A percentile compares a stretch with the other conserved stretches of the same genome.
Conservation (phyloP, 2,797 vertebrate genomes). For the Scleropages formosus region DNA sequence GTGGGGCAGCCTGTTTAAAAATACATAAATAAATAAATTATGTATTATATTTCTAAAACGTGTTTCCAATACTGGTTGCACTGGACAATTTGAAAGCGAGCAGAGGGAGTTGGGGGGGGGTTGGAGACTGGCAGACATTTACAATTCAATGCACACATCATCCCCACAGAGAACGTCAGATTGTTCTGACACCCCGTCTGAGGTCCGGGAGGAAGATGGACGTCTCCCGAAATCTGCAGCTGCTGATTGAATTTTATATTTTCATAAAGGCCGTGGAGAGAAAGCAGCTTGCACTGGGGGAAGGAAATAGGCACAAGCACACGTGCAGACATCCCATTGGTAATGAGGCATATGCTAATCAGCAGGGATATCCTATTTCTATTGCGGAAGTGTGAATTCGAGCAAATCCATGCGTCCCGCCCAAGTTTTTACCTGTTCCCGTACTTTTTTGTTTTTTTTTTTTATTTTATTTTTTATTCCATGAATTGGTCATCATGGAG, state of each 20-base stretch:
- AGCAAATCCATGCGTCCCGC: not conserved
- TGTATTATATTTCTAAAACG: conserved; percentile 4
- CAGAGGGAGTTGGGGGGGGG: conserved; percentile 44
- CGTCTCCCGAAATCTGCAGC: conserved; percentile 53
- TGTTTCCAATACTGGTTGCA: not conserved
- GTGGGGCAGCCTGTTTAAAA: not conserved
- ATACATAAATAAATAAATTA: conserved; percentile 21
- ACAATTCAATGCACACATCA: conserved; percentile 25
- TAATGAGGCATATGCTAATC: conserved; percentile 15
- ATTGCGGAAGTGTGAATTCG: not conserved
- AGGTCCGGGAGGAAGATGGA: conserved; percentile 32
- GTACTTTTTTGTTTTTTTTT: not conserved
- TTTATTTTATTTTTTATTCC: not conserved
- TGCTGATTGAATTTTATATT: conserved; percentile 66
- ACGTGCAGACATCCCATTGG: not conserved
- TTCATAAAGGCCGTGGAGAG: conserved; percentile 65
- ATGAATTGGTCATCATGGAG: too few species aligned
- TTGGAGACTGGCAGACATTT: conserved; percentile 39
- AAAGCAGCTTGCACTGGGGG: conserved; percentile 27
- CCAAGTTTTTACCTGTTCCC: not conserved
- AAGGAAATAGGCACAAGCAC: not conserved
- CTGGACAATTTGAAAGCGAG: conserved; percentile 37
- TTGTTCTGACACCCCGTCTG: conserved; percentile 28
- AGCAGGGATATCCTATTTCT: not conserved
- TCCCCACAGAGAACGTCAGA: conserved; percentile 25